Conservation (phyloP, 2,797 vertebrate species). For the Phataginus tricuspis region DNA sequence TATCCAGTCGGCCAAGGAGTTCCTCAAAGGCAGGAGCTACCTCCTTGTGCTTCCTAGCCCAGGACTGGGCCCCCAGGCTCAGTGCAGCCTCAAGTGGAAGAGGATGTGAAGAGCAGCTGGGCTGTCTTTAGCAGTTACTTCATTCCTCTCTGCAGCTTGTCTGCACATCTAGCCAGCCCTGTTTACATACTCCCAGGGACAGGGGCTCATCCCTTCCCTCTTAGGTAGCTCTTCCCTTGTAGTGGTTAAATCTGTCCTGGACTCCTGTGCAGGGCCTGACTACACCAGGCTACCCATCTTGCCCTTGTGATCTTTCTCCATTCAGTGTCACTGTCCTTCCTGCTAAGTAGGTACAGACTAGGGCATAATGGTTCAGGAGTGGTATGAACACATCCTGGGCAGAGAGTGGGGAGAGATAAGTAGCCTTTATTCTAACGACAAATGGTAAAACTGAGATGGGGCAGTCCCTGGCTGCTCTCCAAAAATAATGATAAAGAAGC, state of each 20-base stretch:
- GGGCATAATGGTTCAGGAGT: neutral
- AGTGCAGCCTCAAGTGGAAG: neutral
- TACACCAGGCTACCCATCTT: neutral
- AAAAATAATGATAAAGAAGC: slow-evolving; percentile 9
- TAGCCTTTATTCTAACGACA: neutral
- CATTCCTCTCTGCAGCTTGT: neutral
- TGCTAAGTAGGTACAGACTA: neutral
- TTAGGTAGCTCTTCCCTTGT: neutral
- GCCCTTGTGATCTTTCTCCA: neutral
- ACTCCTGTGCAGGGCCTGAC: neutral
- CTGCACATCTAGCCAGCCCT: neutral
- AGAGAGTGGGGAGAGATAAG: neutral
- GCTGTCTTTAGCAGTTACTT: neutral
- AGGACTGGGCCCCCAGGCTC: neutral
- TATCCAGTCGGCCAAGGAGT: neutral
- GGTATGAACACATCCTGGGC: neutral
- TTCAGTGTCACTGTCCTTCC: neutral
- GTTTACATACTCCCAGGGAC: neutral
- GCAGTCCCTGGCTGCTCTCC: neutral
- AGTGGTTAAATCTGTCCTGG: neutral
- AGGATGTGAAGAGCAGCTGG: neutral
- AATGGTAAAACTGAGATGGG: neutral
- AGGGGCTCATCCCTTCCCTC: neutral
- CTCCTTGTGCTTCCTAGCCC: neutral
- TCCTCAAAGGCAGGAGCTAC: neutral